These are phyloP conservation scores for Enteromius unitaeniatus DNA, from an alignment of 2,797 vertebrate species.

Conservation along the genomic window DNA sequence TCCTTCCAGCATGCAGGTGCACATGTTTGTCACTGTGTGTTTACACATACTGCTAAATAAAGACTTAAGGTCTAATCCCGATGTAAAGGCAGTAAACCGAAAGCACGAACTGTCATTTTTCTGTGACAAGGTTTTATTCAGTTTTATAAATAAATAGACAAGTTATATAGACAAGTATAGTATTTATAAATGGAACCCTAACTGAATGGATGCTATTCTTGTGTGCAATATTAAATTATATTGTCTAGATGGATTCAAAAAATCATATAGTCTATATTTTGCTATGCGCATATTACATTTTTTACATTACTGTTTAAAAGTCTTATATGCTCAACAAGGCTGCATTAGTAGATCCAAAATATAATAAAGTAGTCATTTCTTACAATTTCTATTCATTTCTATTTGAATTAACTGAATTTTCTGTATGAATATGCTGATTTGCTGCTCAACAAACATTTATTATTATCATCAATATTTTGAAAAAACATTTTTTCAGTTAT, in stretches of 20 bases:
- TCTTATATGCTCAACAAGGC: neutral
- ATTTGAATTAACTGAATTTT: too few species aligned
- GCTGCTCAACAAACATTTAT: neutral
- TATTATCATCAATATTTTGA: neutral
- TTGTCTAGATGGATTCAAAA: neutral
- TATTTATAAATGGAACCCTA: neutral
- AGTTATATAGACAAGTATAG: neutral
- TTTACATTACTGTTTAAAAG: neutral
- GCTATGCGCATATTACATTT: neutral
- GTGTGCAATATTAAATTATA: neutral
- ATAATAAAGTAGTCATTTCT: neutral
- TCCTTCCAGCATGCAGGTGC: constrained; percentile 14
- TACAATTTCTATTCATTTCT: neutral
- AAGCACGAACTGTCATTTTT: neutral
- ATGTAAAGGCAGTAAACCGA: neutral
- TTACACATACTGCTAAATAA: constrained; percentile 10
- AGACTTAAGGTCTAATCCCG: neutral
- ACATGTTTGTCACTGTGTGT: neutral
- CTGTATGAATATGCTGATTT: neutral
- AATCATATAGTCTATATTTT: neutral
- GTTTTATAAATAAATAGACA: neutral
- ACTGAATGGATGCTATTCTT: neutral
- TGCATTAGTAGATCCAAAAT: neutral
- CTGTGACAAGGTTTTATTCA: neutral
- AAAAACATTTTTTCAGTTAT: neutral